Evolutionary conservation across 2,113 vertebrate genomes (phyloP), one percentile per base, ranked within the genome.

Genomic region (Xenopus tropicalis): DNA sequence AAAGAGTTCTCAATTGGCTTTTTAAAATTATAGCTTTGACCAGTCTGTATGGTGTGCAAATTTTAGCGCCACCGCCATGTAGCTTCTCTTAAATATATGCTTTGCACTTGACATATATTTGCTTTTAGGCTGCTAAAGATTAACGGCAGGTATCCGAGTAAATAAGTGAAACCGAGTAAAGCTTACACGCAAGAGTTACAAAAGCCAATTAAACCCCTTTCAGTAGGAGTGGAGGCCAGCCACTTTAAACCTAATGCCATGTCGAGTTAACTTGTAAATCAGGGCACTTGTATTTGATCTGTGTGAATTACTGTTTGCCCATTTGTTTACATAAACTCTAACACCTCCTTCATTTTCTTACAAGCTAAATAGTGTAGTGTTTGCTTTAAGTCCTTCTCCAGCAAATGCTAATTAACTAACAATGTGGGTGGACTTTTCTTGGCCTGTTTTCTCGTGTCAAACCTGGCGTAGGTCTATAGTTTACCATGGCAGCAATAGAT

Each of bases 161-260:
- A 63, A 56, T 46, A 76, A 62, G 29, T 69, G 54, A 69, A 76
- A 58, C 66, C 63, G 73, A 69, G 66, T 69, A 54, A 75, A 56
- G 46, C 61, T 75, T 54, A 75, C 23, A 61, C 52, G 48, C 72
- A 22, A 67, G 43, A 74, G 56, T 74, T 61, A 42, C 66, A 76
- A 76, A 76, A 76, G 73, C 66, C 66, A 63, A 56, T 56, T 61
- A 74, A 74, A 68, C 52, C 56, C 54, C 44, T 58, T 68, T 74
- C 72, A 74, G 56, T 21, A 44, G 14, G 64, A 51, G 65, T 68
- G 65, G 64, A 61, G 48, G 64, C 43, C 64, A 74, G 58, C 44
- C 66, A 59, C 64, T 68, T 69, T 68, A 61, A 68, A 54, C 22
- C 65, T 23, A 44, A 37, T 69, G 66, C 73, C 66, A 69, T 76